Percentiles rank a stretch among this genome's conserved stretches.
Conservation (phyloP, 2,797 vertebrate species). For the Varecia variegata region DNA sequence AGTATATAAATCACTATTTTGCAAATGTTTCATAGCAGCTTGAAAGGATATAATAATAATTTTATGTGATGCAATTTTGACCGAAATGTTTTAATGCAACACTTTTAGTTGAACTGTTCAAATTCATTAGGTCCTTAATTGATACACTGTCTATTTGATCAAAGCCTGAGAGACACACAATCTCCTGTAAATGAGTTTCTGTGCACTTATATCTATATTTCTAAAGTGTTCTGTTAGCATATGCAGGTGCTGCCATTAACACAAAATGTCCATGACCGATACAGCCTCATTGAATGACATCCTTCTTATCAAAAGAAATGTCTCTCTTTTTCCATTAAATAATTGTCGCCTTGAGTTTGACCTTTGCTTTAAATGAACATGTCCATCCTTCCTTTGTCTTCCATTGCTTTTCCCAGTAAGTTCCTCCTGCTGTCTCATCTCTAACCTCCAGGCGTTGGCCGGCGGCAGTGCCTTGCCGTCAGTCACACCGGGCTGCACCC, state of each 20-base stretch:
- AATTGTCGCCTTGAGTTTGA: not conserved
- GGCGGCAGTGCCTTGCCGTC: fast-evolving
- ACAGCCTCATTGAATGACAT: fast-evolving
- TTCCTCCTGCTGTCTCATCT: not conserved
- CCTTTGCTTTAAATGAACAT: not conserved
- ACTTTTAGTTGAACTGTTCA: not conserved
- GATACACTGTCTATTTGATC: not conserved
- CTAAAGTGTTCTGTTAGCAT: not conserved
- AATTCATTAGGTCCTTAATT: not conserved
- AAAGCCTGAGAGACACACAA: not conserved
- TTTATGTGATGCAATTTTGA: not conserved
- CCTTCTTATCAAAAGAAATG: not conserved
- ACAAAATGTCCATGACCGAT: not conserved
- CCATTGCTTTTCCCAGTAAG: not conserved
- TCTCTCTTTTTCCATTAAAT: not conserved
- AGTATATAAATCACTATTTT: constrained; percentile 16
- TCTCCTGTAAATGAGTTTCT: not conserved
- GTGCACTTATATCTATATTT: not conserved
- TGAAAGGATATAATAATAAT: not conserved
- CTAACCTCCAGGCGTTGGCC: fast-evolving
- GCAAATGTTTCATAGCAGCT: not conserved
- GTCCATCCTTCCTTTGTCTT: not conserved
- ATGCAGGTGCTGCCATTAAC: not conserved
- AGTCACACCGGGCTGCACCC: fast-evolving
- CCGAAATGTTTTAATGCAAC: not conserved